A percentile compares a stretch with the other conserved stretches of the same genome.
These are phyloP conservation scores for Lophius piscatorius DNA, from an alignment of 2,113 vertebrate species.

Conservation along the genomic window DNA sequence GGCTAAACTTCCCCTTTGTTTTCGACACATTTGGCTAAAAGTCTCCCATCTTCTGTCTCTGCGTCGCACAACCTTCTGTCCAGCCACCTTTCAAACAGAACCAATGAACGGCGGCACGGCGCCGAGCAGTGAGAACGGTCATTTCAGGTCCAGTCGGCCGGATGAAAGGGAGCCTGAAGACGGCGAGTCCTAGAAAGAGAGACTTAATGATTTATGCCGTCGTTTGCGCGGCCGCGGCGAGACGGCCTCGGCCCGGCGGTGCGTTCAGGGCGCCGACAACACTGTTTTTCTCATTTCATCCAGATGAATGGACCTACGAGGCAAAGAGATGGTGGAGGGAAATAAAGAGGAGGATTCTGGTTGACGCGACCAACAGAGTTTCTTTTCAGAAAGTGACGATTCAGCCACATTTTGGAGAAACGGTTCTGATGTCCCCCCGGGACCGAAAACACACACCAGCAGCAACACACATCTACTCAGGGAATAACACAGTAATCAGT, in stretches of 20 bases:
- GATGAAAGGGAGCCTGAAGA: conserved; percentile 50
- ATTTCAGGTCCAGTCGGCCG: conserved; percentile 49
- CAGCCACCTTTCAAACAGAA: conserved; percentile 33
- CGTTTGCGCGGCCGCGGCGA: conserved; percentile 50
- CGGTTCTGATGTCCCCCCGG: conserved; percentile 4
- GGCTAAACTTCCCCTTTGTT: too few species aligned
- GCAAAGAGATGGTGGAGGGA: conserved; percentile 4
- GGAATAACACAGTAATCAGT: conserved; percentile 22
- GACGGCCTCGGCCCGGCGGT: conserved; percentile 47
- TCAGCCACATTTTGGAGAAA: conserved; percentile 25
- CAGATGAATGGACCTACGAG: conserved; percentile 49
- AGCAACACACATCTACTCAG: conserved; percentile 19
- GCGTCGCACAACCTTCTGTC: neutral
- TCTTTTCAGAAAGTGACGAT: conserved; percentile 8
- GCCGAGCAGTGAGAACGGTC: conserved; percentile 40
- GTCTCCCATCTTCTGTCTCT: neutral
- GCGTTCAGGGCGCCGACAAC: conserved; percentile 48
- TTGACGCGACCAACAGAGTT: conserved; percentile 8
- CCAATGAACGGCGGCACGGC: conserved; percentile 25
- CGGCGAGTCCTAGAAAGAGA: conserved; percentile 44
- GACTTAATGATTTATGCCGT: conserved; percentile 60
- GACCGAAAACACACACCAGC: neutral
- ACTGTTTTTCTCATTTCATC: conserved; percentile 42
- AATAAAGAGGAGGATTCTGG: conserved; percentile 32
- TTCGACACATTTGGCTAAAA: too few species aligned